These are phyloP conservation scores for Lepidothrix coronata DNA, from an alignment of 2,113 vertebrate genomes.

Conservation along the genomic window DNA sequence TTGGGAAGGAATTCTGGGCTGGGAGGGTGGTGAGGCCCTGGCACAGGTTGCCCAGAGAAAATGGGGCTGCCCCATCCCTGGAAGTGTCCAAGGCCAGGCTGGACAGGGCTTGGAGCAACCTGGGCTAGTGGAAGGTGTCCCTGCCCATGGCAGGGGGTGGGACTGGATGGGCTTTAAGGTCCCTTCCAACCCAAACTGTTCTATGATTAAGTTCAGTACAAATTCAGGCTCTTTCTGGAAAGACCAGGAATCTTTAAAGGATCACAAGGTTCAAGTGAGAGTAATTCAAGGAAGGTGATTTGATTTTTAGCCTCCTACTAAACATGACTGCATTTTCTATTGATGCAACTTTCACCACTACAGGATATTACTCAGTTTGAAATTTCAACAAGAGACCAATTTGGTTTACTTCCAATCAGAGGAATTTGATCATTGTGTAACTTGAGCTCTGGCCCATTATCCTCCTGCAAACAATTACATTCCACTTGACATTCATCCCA, in stretches of 20 bases:
- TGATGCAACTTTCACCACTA: neutral
- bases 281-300: neutral
- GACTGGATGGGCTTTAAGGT: neutral
- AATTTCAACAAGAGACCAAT: neutral
- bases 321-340: neutral
- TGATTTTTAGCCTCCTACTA: neutral
- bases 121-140: neutral
- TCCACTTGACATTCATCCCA: neutral
- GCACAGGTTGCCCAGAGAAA: neutral
- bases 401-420: neutral
- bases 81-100: neutral
- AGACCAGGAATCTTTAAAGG: neutral
- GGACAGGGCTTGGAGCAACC: neutral
- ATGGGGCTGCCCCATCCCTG: neutral
- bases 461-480: neutral
- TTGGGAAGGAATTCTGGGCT: neutral
- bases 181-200: neutral
- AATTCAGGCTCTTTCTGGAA: neutral
- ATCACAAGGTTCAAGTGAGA: neutral
- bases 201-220: neutral
- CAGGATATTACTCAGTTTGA: neutral
- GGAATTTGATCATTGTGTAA: neutral
- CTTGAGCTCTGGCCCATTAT: neutral
- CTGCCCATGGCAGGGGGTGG: neutral
- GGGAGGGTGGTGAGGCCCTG: neutral